Percentiles rank a stretch among this genome's conserved stretches.
Evolutionary conservation across 1,140 invertebrate species (phyloP).

Genomic region (Drosophila kurseongensis): DNA sequence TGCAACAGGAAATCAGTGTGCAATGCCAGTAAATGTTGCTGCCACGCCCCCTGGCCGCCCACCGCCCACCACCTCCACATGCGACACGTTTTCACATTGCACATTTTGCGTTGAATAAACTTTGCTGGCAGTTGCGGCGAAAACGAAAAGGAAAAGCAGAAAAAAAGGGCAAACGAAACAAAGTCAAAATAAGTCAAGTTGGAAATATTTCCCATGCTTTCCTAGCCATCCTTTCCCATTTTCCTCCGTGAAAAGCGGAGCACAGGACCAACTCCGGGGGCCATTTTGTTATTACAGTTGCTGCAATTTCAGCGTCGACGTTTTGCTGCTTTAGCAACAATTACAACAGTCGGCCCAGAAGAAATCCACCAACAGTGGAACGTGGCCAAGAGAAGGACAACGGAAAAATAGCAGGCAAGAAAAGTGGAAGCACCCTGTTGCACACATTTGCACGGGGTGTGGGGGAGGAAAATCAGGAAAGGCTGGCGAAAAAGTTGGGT

Average conservation of each 20-base stretch:
- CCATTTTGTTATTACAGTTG: slow-evolving; percentile 81
- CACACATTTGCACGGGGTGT: slow-evolving; percentile 2
- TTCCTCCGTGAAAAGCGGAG: slow-evolving; percentile 13
- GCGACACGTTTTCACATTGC: slow-evolving; percentile 60
- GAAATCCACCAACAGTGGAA: slow-evolving; percentile 24
- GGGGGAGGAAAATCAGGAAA: not conserved
- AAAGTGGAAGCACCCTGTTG: slow-evolving; percentile 61
- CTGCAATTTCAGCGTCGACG: slow-evolving; percentile 70
- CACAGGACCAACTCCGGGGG: slow-evolving; percentile 70
- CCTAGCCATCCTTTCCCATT: slow-evolving; percentile 9
- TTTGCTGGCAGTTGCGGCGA: slow-evolving; percentile 48
- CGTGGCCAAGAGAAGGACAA: slow-evolving; percentile 30
- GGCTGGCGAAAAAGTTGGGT: slow-evolving; percentile 12
- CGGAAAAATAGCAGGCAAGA: slow-evolving; percentile 35
- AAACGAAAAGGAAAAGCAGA: slow-evolving; percentile 1
- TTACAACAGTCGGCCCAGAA: slow-evolving; percentile 50
- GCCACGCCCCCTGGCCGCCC: slow-evolving; percentile 21
- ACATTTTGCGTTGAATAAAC: slow-evolving; percentile 80
- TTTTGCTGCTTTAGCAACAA: slow-evolving; percentile 71
- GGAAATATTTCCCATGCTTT: slow-evolving; percentile 65
- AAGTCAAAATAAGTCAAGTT: slow-evolving; percentile 80
- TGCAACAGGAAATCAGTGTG: slow-evolving; percentile 79
- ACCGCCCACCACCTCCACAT: slow-evolving; percentile 16
- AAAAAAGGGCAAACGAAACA: slow-evolving; percentile 12
- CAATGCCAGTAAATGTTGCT: slow-evolving; percentile 47